Base-by-base conservation (phyloP, 2,888 invertebrate genomes). In the Drosophila emarginata region DNA sequence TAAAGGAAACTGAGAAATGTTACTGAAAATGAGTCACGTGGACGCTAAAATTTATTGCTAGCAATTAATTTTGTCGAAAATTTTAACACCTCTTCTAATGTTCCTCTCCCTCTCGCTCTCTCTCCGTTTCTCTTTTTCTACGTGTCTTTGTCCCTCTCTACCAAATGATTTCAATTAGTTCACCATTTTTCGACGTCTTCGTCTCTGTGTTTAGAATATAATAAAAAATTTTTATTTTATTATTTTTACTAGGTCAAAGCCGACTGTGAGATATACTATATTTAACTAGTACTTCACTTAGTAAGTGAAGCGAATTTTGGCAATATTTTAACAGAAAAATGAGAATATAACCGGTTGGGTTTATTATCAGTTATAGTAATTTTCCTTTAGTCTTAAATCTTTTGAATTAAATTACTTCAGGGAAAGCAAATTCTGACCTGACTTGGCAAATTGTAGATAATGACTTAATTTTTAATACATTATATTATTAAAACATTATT, bases 101-200 rank as follows among this genome's bases (percentile, higher is more conserved):
- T 57, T 45, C 9, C 21, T 39, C 14, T 32, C 12, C 37, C 54
- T 36, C 45, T 57, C 37, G 26, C 45, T n/a, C 58, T 52, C 14
- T n/a, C 18, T 18, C 53, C 32, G 32, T 26, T 59, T 26, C 51
- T 36, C 5, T 26, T 32, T 32, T 11, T 32, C 9, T 32, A 32
- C 15, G 45, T 45, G 11, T 45, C 21, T 21, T 21, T 45, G 45
- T 45, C 28, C 18, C 26, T 39, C 45, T 60, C 39, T 12, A 1
- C 40, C 54, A 54, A 74, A 72, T 75, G 76, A 81, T 84, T 84
- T 84, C 84, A 84, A 84, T 84, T 84, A 84, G 82, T 61, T 64
- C 62, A 15, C 45, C 57, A 74, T 74, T 74, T 68, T 67, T 69
- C 50, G 56, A 59, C 52, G 28, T 40, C 58, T 39, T 18, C n/a